A percentile compares a stretch with the other conserved stretches of the same genome.
Evolutionary conservation across 2,797 vertebrate species (phyloP).

Genomic region (Pseudochromis fuscus): DNA sequence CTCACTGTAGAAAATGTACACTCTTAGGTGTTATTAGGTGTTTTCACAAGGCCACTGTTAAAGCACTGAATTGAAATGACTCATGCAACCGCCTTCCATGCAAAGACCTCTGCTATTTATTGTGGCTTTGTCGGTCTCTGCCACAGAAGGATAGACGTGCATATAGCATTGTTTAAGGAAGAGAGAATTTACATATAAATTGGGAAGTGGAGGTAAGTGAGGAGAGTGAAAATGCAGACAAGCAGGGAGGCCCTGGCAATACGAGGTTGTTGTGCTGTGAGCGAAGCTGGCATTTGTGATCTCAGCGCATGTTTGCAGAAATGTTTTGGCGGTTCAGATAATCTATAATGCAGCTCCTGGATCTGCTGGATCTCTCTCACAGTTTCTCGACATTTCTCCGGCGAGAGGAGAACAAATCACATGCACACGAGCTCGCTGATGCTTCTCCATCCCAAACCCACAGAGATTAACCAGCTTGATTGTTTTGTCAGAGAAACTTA

Average conservation of each 20-base stretch:
- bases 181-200: constrained; percentile 87
- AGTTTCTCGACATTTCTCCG: constrained; percentile 43
- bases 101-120: constrained; percentile 75
- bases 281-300: constrained; percentile 70
- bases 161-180: constrained; percentile 82
- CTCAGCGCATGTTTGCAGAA: constrained; percentile 61
- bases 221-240: constrained; percentile 61
- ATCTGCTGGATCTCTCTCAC: constrained; percentile 35
- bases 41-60: constrained; percentile 71
- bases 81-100: constrained; percentile 71
- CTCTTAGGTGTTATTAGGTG: constrained; percentile 57
- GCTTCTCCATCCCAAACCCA: constrained; percentile 35
- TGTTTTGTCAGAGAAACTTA: constrained; percentile 48
- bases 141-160: constrained; percentile 77
- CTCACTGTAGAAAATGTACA: constrained; percentile 47
- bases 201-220: constrained; percentile 80
- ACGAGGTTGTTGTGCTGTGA: constrained; percentile 71
- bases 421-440: constrained; percentile 44
- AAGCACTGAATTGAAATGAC: constrained; percentile 70
- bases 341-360: constrained; percentile 62
- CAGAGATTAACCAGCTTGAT: constrained; percentile 53
- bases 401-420: constrained; percentile 59
- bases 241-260: constrained; percentile 64
- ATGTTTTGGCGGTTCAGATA: constrained; percentile 72
- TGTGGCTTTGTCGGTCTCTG: constrained; percentile 69